A percentile compares a stretch with the other conserved stretches of the same genome.
Conservation (phyloP, 2,113 vertebrate genomes). For the Rhea americana region DNA sequence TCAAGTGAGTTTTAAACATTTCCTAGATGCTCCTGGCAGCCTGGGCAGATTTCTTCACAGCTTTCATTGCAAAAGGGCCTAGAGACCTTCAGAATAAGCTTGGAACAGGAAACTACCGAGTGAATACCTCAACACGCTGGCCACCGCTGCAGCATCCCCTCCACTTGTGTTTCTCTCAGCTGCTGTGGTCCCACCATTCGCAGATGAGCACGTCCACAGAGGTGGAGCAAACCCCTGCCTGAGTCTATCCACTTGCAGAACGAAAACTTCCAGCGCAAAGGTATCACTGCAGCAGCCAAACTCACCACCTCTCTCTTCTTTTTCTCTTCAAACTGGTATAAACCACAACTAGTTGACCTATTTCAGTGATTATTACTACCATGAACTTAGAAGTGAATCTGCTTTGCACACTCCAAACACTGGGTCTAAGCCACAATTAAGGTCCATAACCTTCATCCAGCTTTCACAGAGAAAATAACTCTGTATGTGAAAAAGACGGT, state of each 20-base stretch:
- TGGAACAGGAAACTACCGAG: background rate
- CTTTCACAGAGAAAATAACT: background rate
- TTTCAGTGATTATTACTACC: background rate
- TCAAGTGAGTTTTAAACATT: background rate
- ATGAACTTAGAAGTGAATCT: background rate
- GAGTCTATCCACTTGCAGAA: background rate
- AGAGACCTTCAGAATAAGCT: background rate
- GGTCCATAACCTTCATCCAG: rapidly evolving
- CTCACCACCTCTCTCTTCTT: background rate
- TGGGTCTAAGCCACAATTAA: background rate
- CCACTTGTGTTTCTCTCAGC: background rate
- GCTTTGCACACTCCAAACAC: background rate
- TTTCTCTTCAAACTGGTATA: background rate
- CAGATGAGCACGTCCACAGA: background rate
- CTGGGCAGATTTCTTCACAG: background rate
- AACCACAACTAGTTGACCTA: background rate
- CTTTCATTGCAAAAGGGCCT: background rate
- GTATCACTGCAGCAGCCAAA: rapidly evolving
- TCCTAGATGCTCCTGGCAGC: background rate
- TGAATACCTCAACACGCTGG: rapidly evolving
- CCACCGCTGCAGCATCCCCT: background rate
- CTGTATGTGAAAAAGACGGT: background rate
- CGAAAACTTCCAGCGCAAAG: too few species aligned
- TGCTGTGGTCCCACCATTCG: rapidly evolving
- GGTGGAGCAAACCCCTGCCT: background rate